These are phyloP conservation scores for Dasypogon diadema DNA, from an alignment of 2,888 invertebrate genomes.

Conservation along the genomic window DNA sequence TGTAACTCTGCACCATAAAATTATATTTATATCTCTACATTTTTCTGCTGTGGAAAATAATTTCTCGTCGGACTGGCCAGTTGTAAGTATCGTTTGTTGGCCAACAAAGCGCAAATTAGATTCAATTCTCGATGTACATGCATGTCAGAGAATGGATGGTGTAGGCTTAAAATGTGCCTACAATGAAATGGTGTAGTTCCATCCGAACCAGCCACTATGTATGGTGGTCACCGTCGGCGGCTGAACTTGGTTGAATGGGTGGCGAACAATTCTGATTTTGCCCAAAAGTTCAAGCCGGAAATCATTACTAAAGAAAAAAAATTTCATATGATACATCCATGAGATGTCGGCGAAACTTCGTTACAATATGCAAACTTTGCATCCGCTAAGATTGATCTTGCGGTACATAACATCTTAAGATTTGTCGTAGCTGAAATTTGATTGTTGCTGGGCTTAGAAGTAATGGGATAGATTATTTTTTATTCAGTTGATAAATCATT, in stretches of 20 bases:
- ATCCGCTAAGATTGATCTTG: not conserved
- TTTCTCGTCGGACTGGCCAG: not conserved
- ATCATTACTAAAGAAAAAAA: slow-evolving; percentile 22
- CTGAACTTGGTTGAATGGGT: slow-evolving; percentile 2
- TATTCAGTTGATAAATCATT: not conserved
- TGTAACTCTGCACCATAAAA: too few species aligned
- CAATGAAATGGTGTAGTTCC: too few species aligned
- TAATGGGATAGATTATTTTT: not conserved
- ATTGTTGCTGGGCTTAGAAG: not conserved
- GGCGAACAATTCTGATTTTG: not conserved
- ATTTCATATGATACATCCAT: not conserved
- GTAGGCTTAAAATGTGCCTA: too few species aligned
- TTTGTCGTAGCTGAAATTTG: not conserved
- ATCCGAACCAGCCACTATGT: too few species aligned
- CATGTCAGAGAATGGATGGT: not conserved
- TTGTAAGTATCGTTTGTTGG: not conserved
- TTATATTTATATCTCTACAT: too few species aligned
- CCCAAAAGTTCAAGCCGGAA: slow-evolving; percentile 38
- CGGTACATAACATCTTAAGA: not conserved
- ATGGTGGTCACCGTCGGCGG: too few species aligned
- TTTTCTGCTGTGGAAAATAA: too few species aligned
- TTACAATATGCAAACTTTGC: not conserved
- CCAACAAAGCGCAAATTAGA: slow-evolving; percentile 37
- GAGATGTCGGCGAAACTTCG: not conserved
- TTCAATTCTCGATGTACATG: slow-evolving; percentile 21